Percentiles rank a stretch among this genome's conserved stretches.
Evolutionary conservation across 2,888 invertebrate genomes (phyloP).

Genomic region (Hololepta plana): DNA sequence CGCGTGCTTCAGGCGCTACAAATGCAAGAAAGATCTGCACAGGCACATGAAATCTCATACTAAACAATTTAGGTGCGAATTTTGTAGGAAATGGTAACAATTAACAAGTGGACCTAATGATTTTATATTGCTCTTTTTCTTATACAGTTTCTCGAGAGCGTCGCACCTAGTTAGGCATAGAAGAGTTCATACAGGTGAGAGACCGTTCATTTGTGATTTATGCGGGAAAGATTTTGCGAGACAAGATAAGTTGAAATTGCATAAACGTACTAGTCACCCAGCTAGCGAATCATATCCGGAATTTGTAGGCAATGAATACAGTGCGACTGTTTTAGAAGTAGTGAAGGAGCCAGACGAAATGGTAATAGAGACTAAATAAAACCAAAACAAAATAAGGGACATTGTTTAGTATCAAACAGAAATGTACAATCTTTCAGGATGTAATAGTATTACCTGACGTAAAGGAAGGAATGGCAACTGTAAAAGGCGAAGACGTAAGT

Average conservation of each 20-base stretch:
- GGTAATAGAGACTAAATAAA: too few species aligned
- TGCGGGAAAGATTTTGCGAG: constrained; percentile 54
- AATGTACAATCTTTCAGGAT: too few species aligned
- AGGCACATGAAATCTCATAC: constrained; percentile 11
- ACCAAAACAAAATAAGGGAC: too few species aligned
- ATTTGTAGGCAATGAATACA: too few species aligned
- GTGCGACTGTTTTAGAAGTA: too few species aligned
- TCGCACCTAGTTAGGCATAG: constrained; percentile 51
- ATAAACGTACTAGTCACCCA: constrained; percentile 41
- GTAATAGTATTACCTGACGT: too few species aligned
- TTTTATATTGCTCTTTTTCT: background rate
- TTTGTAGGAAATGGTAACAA: constrained; percentile 12
- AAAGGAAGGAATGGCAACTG: too few species aligned
- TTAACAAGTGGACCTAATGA: background rate
- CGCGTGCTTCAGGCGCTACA: constrained; percentile 8
- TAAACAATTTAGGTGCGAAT: constrained; percentile 12
- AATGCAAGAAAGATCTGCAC: constrained; percentile 10
- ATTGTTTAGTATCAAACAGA: too few species aligned
- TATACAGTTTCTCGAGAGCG: constrained; percentile 41
- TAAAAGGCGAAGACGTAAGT: too few species aligned
- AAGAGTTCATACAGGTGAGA: constrained; percentile 52
- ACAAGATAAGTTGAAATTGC: constrained; percentile 53
- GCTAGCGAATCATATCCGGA: too few species aligned
- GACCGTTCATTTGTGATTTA: constrained; percentile 47
- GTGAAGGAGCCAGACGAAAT: too few species aligned